Base-by-base conservation (phyloP, 1,140 invertebrate genomes). In the Zaprionus taronus region DNA sequence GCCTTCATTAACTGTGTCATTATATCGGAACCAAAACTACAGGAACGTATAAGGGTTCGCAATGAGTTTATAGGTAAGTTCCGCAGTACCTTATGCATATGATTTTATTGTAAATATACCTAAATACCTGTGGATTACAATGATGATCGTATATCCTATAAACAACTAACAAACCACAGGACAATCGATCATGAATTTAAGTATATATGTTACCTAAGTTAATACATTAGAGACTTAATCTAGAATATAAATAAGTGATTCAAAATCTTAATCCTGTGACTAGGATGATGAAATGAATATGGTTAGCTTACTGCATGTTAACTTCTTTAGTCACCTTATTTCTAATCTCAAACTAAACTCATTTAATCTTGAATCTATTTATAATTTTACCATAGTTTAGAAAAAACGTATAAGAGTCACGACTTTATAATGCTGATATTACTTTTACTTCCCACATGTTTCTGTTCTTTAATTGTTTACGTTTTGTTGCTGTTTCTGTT, bases 1-100 rank as follows among this genome's bases (percentile, higher is more conserved):
- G 97, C 97, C 47, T 98, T 99, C 93, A 96, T 99, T 93, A 99
- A 99, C 94, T 99, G 98, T 93, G 95, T 99, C 90, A 97, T 99
- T 89, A 97, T 98, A 83, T 97, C 97, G n/a, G 97, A 97, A 11
- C 95, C 96, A 15, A 95, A 96, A 17, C 94, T 98, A 53, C 96
- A 97, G 71, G 97, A 99, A 81, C 94, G 98, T 74, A 96, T 97
- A 66, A 94, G 97, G 73, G 96, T 99, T 72, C 95, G 98, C 79
- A 99, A 98, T 92, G 98, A 99, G 93, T 98, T 99, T 92, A 97
- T 99, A 87, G 98, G 98, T 98, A 93, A 95, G 94, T 83, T 34
- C 31, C 7, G 0, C 31, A 34, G 9, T 9, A 11, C 0, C 0
- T 34, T 34, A 20, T 20, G 20, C 20, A 20, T 20, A 20, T 20